Evolutionary conservation across 2,888 invertebrate genomes (phyloP).

Genomic region (Plagodis dolabraria): DNA sequence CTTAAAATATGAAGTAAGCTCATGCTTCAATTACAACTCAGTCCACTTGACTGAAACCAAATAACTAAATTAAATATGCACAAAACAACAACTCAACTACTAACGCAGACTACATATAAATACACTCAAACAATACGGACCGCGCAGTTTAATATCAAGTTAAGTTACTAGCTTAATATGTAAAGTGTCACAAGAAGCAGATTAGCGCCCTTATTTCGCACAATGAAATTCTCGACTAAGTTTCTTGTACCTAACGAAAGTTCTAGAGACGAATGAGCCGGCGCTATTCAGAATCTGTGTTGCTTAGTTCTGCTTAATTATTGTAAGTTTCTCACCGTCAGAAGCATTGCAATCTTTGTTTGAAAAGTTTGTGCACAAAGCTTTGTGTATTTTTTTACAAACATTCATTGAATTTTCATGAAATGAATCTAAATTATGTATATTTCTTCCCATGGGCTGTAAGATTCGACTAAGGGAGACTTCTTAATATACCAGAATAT

Average conservation of each 20-base stretch:
- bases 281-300: slow-evolving; percentile 38
- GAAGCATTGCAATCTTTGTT: slow-evolving; percentile 39
- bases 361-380: slow-evolving; percentile 8
- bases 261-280: slow-evolving; percentile 40
- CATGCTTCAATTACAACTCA: no score
- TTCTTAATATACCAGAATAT: no score
- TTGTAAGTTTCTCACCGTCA: slow-evolving; percentile 43
- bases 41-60: no score
- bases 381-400: slow-evolving; percentile 28
- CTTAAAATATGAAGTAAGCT: no score
- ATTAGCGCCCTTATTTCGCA: slow-evolving; percentile 61
- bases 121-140: slow-evolving; percentile 26
- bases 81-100: no score
- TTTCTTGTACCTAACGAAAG: slow-evolving; percentile 38
- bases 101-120: no score
- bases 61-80: no score
- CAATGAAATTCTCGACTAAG: slow-evolving; percentile 53
- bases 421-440: no score
- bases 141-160: slow-evolving; percentile 36
- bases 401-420: no score
- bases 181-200: slow-evolving; percentile 61
- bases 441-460: no score
- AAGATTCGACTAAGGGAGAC: no score
- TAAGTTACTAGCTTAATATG: slow-evolving; percentile 59
- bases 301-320: slow-evolving; percentile 40